A percentile compares a stretch with the other conserved stretches of the same genome.
These are phyloP conservation scores for Alviniconcha strummeri DNA, from an alignment of 2,888 invertebrate genomes.

Conservation along the genomic window DNA sequence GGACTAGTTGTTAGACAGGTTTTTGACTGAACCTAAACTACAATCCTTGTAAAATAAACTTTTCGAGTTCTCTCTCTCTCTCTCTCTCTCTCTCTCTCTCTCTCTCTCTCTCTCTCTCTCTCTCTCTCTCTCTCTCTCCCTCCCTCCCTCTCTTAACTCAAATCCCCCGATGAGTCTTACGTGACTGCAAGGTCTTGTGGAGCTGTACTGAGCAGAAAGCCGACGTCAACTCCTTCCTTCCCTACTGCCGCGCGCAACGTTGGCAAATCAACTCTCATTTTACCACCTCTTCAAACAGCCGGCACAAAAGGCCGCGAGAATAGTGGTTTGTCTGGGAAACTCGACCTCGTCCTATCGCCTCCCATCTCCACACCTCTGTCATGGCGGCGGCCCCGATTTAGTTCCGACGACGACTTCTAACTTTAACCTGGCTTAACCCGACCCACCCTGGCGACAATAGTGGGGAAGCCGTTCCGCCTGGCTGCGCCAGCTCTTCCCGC, in stretches of 20 bases:
- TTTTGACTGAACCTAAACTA: too few species aligned
- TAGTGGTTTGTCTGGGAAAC: constrained; percentile 20
- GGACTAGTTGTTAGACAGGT: not conserved
- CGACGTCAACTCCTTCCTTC: not conserved
- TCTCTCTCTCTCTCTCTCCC: not conserved
- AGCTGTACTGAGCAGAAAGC: too few species aligned
- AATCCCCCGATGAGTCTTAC: too few species aligned
- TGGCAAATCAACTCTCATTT: not conserved
- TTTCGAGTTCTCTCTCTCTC: not conserved
- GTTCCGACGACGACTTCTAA: not conserved
- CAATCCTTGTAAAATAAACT: not conserved
- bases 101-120: too few species aligned
- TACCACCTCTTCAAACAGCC: constrained; percentile 20
- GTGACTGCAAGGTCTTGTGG: too few species aligned
- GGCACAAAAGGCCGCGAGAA: not conserved
- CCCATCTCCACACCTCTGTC: constrained; percentile 10
- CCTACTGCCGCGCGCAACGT: too few species aligned
- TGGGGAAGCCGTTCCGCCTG: too few species aligned
- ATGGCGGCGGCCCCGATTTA: not conserved
- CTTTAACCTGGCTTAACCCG: constrained; percentile 26
- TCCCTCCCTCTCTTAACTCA: too few species aligned
- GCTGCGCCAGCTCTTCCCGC: too few species aligned
- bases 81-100: too few species aligned
- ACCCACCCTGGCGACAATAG: not conserved
- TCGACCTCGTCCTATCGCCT: constrained; percentile 12